Conservation (phyloP, 2,113 vertebrate species). For the Ardeotis arabs region DNA sequence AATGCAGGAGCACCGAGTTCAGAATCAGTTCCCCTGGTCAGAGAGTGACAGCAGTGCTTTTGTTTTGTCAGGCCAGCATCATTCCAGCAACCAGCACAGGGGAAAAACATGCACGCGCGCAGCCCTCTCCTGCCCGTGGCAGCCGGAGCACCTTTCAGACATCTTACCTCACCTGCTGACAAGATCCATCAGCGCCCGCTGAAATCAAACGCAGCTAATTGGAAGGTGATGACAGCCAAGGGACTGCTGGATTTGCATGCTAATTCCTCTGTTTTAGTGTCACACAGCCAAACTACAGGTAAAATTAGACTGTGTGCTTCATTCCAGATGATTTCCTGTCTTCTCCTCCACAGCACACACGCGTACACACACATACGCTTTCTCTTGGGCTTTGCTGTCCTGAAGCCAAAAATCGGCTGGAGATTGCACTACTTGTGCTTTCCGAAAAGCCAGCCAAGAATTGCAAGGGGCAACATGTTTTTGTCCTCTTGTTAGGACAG, state of each 20-base stretch:
- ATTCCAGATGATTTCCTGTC: neutral
- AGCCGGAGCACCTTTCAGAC: constrained; percentile 68
- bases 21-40: neutral
- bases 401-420: constrained; percentile 27
- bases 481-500: neutral
- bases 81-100: neutral
- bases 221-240: constrained; percentile 80
- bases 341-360: neutral
- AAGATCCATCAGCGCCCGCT: constrained; percentile 74
- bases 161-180: constrained; percentile 75
- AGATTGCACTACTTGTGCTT: neutral
- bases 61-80: constrained; percentile 1
- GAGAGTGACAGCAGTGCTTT: neutral
- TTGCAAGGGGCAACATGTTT: neutral
- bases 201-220: constrained; percentile 80
- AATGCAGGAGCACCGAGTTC: neutral
- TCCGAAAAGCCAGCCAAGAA: neutral
- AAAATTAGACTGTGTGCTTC: neutral
- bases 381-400: neutral
- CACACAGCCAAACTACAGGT: neutral
- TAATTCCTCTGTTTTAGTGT: neutral
- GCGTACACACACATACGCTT: neutral
- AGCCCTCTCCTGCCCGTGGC: neutral
- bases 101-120: neutral
- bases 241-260: constrained; percentile 65